Percentiles rank a stretch among this genome's conserved stretches.
Evolutionary conservation across 2,113 vertebrate species (phyloP).

Genomic region (Athene noctua): DNA sequence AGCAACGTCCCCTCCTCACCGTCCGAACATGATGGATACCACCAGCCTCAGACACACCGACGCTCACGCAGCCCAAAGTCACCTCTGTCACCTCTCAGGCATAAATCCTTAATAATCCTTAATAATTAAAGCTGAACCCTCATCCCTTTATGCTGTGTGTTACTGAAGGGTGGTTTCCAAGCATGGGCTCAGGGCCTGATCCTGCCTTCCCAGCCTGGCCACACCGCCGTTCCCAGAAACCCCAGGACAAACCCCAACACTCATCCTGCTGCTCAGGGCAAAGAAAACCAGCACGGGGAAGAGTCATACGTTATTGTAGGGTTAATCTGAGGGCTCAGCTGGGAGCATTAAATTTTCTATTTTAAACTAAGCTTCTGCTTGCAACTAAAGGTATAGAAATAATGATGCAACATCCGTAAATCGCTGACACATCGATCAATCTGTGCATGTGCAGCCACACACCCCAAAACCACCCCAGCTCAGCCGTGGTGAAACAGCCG

Average conservation of each 20-base stretch:
- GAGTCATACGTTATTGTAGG: accelerated
- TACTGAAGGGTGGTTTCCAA: neutral
- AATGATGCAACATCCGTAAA: neutral
- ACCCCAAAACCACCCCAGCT: neutral
- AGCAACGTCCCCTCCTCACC: neutral
- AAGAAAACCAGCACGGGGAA: neutral
- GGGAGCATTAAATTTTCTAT: neutral
- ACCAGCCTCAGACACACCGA: neutral
- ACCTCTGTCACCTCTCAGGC: neutral
- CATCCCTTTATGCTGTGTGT: neutral
- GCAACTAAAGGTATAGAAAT: neutral
- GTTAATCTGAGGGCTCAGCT: neutral
- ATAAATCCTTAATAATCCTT: neutral
- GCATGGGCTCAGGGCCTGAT: neutral
- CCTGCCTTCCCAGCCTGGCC: neutral
- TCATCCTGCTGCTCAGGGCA: neutral
- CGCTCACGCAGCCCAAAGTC: neutral
- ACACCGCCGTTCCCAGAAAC: accelerated
- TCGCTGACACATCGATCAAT: accelerated
- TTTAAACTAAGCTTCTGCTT: neutral
- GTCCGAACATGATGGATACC: accelerated
- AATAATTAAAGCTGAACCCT: neutral
- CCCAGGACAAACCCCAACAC: neutral
- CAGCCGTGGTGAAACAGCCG: neutral
- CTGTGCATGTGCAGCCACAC: neutral